Percentiles rank a stretch among this genome's conserved stretches.
Evolutionary conservation across 1,140 invertebrate species (phyloP).

Genomic region (Trichomalopsis sarcophagae): DNA sequence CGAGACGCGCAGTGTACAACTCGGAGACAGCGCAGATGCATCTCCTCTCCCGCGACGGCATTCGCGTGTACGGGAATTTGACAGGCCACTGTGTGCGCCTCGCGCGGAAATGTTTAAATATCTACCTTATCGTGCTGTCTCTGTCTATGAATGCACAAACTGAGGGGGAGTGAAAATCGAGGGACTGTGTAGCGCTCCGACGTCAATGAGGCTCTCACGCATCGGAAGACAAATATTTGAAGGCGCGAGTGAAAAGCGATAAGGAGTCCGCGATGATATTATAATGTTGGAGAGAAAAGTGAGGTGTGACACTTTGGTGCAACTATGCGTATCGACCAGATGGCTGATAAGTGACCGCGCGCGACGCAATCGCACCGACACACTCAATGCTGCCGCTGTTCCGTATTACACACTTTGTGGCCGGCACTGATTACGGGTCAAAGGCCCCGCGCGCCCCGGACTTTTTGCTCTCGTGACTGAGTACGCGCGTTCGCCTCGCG

Average conservation of each 20-base stretch:
- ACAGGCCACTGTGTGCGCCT: not conserved
- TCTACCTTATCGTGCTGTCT: not conserved
- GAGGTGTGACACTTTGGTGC: not conserved
- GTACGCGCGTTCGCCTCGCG: no score
- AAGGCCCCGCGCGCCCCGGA: slow-evolving; percentile 54
- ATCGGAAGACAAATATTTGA: slow-evolving; percentile 37
- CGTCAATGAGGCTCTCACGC: not conserved
- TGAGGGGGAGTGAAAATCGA: not conserved
- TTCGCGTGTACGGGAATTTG: not conserved
- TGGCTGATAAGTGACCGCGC: slow-evolving; percentile 7
- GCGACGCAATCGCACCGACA: slow-evolving; percentile 33
- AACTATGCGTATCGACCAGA: slow-evolving; percentile 7
- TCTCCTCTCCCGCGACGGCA: not conserved
- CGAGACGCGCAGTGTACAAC: not conserved
- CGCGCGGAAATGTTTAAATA: slow-evolving; percentile 39
- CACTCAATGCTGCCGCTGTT: slow-evolving; percentile 59
- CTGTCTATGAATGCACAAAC: not conserved
- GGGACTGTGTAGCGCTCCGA: not conserved
- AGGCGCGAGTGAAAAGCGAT: not conserved
- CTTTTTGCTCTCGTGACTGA: not conserved
- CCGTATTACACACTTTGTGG: slow-evolving; percentile 58
- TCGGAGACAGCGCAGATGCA: not conserved
- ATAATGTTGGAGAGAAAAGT: not conserved
- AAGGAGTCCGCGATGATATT: not conserved
- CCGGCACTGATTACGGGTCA: slow-evolving; percentile 63